phyloP scores from a whole-genome alignment of 2,888 invertebrate genomes.

The Crocallis elinguaria region DNA sequence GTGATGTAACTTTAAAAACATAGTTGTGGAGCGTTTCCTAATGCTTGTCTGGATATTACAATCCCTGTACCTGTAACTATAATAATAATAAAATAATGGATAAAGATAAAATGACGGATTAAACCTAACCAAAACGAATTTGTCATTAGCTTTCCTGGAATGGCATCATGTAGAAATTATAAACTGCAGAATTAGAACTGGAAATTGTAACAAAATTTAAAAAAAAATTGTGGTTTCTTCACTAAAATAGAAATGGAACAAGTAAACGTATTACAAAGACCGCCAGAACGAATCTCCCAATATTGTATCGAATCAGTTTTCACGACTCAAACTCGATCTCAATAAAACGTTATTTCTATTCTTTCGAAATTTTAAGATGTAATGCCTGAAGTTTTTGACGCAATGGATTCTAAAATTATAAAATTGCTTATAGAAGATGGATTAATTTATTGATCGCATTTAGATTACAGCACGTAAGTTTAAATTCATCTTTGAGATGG shows the following conservation, averaged over 20 bases:
- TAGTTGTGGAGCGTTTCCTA: no score
- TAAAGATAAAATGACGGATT: no score
- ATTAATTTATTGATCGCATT: neutral
- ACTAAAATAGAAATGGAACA: neutral
- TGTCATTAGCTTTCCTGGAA: no score
- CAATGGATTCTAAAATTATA: neutral
- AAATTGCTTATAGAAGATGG: neutral
- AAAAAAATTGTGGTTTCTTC: neutral
- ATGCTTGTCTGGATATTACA: no score
- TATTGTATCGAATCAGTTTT: constrained; percentile 47
- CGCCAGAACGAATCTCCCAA: constrained; percentile 15
- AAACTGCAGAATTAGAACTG: no score
- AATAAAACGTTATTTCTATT: constrained; percentile 5
- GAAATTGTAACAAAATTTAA: no score
- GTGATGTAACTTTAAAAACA: no score
- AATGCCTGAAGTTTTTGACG: neutral
- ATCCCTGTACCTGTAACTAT: no score
- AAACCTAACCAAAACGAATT: no score
- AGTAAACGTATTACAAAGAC: neutral
- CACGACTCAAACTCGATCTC: constrained; percentile 40
- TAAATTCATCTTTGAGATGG: no score
- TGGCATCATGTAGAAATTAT: no score
- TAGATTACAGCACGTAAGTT: neutral
- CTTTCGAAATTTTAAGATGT: constrained; percentile 1
- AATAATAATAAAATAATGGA: no score